Percentiles rank a stretch among this genome's conserved stretches.
Evolutionary conservation across 2,797 vertebrate species (phyloP).

Genomic region (Platalea minor): DNA sequence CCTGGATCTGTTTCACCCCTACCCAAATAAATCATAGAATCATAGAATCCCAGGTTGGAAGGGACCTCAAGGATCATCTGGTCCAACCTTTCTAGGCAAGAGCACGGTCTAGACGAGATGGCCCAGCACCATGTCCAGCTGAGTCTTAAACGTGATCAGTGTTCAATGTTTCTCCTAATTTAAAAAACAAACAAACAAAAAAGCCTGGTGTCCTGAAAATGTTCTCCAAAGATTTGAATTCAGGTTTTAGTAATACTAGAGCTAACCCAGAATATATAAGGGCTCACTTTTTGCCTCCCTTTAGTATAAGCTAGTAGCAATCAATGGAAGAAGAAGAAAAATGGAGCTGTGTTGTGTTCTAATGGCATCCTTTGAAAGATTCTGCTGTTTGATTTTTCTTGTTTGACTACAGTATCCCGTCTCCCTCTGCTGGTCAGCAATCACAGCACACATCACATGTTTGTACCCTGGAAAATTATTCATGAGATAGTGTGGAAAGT

Average conservation of each 20-base stretch:
- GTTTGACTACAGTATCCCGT: not conserved
- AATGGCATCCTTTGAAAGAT: not conserved
- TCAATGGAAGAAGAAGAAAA: not conserved
- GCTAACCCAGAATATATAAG: not conserved
- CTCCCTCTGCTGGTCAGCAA: slow-evolving; percentile 32
- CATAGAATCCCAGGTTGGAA: too few species aligned
- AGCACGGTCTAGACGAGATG: too few species aligned
- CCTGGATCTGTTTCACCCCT: not conserved
- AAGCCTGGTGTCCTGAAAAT: not conserved
- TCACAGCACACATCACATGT: not conserved
- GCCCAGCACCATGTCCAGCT: too few species aligned
- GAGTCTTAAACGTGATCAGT: too few species aligned
- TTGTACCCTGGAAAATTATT: not conserved
- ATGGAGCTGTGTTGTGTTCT: not conserved
- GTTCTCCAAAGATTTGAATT: not conserved
- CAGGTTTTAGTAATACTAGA: not conserved
- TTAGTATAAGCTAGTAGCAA: not conserved
- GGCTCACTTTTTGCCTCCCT: not conserved
- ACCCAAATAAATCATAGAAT: not conserved
- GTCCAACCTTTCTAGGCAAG: too few species aligned
- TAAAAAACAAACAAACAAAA: not conserved
- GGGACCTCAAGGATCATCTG: too few species aligned
- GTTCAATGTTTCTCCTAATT: not conserved
- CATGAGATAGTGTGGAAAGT: not conserved
- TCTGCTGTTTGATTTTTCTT: not conserved